A percentile compares a stretch with the other conserved stretches of the same genome.
These are phyloP conservation scores for Pristionchus maxplancki DNA, from an alignment of 2,888 invertebrate species.

Conservation along the genomic window DNA sequence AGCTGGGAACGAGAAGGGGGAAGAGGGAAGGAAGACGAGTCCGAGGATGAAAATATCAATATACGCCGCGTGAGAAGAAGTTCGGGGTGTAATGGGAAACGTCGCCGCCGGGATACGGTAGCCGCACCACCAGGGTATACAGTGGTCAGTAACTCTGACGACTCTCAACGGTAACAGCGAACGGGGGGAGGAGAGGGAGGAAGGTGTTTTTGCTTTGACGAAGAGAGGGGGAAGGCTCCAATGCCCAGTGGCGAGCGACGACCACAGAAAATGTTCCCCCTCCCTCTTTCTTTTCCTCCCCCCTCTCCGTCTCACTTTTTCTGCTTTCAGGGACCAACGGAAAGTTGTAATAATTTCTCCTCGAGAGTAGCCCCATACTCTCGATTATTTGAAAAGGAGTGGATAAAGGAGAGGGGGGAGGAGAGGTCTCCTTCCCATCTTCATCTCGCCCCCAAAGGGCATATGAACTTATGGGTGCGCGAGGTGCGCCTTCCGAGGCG, in stretches of 20 bases:
- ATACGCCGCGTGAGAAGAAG: background rate
- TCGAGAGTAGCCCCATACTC: background rate
- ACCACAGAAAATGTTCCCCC: conserved; percentile 32
- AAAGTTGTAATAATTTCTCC: background rate
- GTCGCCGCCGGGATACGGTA: background rate
- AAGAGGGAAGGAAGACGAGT: background rate
- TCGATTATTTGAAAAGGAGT: conserved; percentile 34
- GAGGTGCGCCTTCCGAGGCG: background rate
- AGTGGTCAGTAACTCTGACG: background rate
- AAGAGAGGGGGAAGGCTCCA: background rate
- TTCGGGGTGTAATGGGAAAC: background rate
- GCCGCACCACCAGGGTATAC: background rate
- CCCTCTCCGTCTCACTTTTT: conserved; percentile 22
- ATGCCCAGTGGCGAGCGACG: background rate
- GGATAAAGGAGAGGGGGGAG: background rate
- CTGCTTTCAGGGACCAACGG: background rate
- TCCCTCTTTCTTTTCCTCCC: too few relatives aligned
- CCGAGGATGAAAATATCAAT: conserved; percentile 13
- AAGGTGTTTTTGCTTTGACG: conserved; percentile 27
- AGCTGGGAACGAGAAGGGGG: background rate
- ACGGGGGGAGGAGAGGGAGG: background rate
- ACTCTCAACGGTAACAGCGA: conserved; percentile 20
- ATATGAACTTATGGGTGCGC: background rate
- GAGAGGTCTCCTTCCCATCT: background rate
- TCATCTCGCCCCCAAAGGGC: conserved; percentile 9